These are phyloP conservation scores for Lutjanus erythropterus DNA, from an alignment of 2,113 vertebrate species.

Conservation along the genomic window DNA sequence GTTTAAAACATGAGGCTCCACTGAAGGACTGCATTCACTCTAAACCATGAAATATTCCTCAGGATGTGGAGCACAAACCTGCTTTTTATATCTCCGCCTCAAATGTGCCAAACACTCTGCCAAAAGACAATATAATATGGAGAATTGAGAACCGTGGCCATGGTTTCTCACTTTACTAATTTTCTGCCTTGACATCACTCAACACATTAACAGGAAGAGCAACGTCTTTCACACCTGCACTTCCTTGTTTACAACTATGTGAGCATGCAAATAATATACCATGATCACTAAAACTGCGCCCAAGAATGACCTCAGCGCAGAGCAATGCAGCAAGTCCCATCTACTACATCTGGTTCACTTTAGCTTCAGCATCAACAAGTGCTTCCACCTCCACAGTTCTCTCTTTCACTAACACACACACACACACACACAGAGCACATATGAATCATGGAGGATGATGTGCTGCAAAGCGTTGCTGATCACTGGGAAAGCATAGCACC, in stretches of 20 bases:
- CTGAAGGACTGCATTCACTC: conserved; percentile 22
- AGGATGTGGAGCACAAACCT: conserved; percentile 44
- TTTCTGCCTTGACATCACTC: not conserved
- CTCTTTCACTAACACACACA: not conserved
- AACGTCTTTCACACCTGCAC: conserved; percentile 53
- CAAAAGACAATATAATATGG: conserved; percentile 1
- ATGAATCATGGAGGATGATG: conserved; percentile 62
- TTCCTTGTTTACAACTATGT: conserved; percentile 39
- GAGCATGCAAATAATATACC: conserved; percentile 50
- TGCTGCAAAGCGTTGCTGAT: conserved; percentile 55
- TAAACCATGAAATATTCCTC: conserved; percentile 47
- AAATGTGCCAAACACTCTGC: conserved; percentile 25
- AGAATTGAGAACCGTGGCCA: not conserved
- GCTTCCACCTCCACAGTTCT: conserved; percentile 61
- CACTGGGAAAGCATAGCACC: conserved; percentile 35
- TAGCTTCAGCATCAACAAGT: conserved; percentile 80
- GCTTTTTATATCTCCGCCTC: conserved; percentile 34
- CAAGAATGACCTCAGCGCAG: conserved; percentile 77
- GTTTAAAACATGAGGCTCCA: conserved; percentile 13
- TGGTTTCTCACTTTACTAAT: not conserved
- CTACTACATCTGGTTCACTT: conserved; percentile 86
- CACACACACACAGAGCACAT: conserved; percentile 28
- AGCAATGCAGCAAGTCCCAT: conserved; percentile 77
- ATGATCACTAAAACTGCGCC: conserved; percentile 60
- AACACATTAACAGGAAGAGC: not conserved